phyloP scores from a whole-genome alignment of 30 jellyfish, hydroid and myxozoan genomes.

The Aurelia aurita region DNA sequence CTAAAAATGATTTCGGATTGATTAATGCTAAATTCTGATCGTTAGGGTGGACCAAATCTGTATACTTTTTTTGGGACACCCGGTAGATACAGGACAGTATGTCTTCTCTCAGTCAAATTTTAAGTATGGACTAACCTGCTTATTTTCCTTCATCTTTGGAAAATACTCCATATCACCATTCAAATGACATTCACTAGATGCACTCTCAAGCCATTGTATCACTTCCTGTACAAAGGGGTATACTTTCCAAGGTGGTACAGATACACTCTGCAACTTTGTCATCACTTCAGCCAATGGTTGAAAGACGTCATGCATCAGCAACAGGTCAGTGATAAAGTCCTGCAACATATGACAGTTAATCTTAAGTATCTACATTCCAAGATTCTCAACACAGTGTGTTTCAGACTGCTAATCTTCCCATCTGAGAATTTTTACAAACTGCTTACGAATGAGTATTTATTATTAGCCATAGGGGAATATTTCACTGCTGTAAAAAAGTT shows the following conservation, averaged over 20 bases:
- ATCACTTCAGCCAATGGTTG: conserved; percentile 19
- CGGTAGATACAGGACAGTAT: no score
- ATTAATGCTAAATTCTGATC: no score
- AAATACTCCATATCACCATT: conserved; percentile 4
- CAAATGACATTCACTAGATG: neutral
- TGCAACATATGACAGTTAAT: neutral
- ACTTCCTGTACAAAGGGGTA: conserved; percentile 15
- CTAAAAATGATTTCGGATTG: no score
- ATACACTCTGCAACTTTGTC: conserved; percentile 17
- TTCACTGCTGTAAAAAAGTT: no score
- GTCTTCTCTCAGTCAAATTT: neutral
- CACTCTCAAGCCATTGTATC: conserved; percentile 14
- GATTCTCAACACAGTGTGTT: no score
- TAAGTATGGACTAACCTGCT: neutral
- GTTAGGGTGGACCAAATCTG: no score
- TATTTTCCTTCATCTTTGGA: conserved; percentile 32
- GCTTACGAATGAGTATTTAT: no score
- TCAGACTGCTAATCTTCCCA: no score
- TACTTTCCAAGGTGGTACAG: conserved; percentile 20
- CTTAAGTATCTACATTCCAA: no score
- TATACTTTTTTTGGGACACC: no score
- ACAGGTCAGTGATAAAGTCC: conserved; percentile 3
- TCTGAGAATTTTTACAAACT: no score
- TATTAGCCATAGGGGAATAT: no score
- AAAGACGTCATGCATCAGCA: conserved; percentile 25